Conservation (phyloP, 2,888 invertebrate species). For the Lepas anatifera region DNA sequence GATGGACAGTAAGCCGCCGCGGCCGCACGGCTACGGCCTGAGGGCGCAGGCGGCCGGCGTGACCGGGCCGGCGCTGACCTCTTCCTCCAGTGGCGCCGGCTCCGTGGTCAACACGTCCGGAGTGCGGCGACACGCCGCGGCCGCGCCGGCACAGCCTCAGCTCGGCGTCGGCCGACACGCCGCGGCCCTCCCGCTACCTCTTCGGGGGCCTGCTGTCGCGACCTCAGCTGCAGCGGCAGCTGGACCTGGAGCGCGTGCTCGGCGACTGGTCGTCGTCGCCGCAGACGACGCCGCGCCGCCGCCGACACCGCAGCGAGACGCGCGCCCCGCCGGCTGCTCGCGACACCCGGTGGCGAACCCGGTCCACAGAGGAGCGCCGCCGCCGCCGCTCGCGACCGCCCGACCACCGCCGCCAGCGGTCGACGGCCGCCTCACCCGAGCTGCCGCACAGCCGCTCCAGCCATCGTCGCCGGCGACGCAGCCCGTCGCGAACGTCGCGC, state of each 20-base stretch:
- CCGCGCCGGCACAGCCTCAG: background rate
- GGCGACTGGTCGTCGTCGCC: too few relatives aligned
- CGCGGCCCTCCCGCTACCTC: background rate
- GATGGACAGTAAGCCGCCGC: background rate
- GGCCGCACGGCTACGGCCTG: background rate
- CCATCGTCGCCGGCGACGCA: background rate
- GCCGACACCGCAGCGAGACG: background rate
- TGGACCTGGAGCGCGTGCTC: too few relatives aligned
- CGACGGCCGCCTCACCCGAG: background rate
- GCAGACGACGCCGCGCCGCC: too few relatives aligned
- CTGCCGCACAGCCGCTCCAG: background rate
- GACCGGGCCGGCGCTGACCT: background rate
- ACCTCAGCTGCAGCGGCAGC: background rate
- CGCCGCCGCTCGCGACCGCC: background rate
- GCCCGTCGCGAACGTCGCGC: background rate
- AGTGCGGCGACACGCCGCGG: background rate
- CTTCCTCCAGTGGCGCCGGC: background rate
- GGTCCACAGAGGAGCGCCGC: background rate
- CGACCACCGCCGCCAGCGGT: background rate
- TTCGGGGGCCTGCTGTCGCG: background rate
- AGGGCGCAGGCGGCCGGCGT: background rate
- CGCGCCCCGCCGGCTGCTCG: background rate
- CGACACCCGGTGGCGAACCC: background rate
- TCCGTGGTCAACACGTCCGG: background rate
- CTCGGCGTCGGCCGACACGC: background rate